A percentile compares a stretch with the other conserved stretches of the same genome.
phyloP scores from a whole-genome alignment of 2,797 vertebrate species.

The Tenualosa thibaudeaui region DNA sequence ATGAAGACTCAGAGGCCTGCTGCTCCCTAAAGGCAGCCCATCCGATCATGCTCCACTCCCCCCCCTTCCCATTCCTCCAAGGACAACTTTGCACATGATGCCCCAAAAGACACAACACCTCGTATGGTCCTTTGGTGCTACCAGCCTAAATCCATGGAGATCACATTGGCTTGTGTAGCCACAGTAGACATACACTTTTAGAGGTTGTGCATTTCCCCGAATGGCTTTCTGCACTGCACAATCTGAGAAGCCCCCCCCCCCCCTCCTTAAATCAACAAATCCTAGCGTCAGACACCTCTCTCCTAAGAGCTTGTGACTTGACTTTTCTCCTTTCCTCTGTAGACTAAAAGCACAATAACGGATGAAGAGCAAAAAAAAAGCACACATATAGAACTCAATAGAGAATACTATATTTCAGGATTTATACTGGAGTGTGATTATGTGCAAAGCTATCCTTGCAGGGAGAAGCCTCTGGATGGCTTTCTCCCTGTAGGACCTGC shows the following conservation, averaged over 20 bases:
- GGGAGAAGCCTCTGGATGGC: not conserved
- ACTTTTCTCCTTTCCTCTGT: not conserved
- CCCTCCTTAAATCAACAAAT: not conserved
- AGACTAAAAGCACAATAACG: slow-evolving; percentile 16
- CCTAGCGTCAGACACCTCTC: not conserved
- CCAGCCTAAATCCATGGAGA: slow-evolving; percentile 49
- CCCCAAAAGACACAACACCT: slow-evolving; percentile 36
- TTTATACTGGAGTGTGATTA: slow-evolving; percentile 14
- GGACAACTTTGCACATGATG: slow-evolving; percentile 53
- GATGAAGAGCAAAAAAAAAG: not conserved
- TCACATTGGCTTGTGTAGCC: slow-evolving; percentile 41
- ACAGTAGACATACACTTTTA: not conserved
- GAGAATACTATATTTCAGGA: not conserved
- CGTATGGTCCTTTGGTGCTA: slow-evolving; percentile 46
- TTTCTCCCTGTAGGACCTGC: not conserved
- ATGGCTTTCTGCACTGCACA: slow-evolving; percentile 7
- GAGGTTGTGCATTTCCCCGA: not conserved
- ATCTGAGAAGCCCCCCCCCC: not conserved
- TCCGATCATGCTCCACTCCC: not conserved
- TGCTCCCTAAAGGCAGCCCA: slow-evolving; percentile 45
- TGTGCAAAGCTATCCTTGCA: slow-evolving; percentile 26
- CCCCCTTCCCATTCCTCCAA: slow-evolving; percentile 41
- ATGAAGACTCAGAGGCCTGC: slow-evolving; percentile 69
- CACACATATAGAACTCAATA: not conserved
- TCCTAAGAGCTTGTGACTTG: not conserved